These are phyloP conservation scores for Natator depressus DNA, from an alignment of 2,113 vertebrate genomes.

Conservation along the genomic window DNA sequence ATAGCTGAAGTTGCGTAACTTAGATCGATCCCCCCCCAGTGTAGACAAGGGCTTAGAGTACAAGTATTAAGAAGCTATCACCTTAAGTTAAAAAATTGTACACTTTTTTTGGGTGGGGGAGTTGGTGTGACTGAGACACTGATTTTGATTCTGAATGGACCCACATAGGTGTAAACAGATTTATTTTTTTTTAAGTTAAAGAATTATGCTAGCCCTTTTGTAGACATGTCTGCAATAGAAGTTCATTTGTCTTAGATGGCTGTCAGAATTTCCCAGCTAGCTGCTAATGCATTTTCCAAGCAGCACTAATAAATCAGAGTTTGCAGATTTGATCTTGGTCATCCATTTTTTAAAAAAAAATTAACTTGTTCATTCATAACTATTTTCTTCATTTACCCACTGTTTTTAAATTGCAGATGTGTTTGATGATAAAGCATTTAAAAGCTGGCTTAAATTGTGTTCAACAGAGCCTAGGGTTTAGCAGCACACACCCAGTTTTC, in stretches of 20 bases:
- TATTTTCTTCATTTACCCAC: not conserved
- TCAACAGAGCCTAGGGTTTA: not conserved
- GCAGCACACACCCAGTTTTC: not conserved
- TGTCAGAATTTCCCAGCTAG: not conserved
- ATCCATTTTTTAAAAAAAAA: slow-evolving; percentile 5
- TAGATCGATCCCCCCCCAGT: too few species aligned
- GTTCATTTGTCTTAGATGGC: slow-evolving; percentile 15
- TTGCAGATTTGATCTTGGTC: slow-evolving; percentile 26
- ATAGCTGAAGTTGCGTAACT: too few species aligned
- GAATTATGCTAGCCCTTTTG: not conserved
- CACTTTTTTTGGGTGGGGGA: too few species aligned
- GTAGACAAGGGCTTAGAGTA: not conserved
- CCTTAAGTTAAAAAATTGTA: not conserved
- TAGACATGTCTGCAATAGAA: not conserved
- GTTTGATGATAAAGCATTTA: not conserved
- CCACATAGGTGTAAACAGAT: not conserved
- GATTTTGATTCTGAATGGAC: not conserved
- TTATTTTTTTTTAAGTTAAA: not conserved
- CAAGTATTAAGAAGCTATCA: not conserved
- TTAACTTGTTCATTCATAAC: slow-evolving; percentile 18
- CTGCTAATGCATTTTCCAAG: not conserved
- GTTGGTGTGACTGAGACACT: not conserved
- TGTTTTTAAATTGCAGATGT: not conserved
- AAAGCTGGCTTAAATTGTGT: not conserved
- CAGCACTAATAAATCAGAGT: slow-evolving; percentile 41